Evolutionary conservation across 64 coral and sea anemone genomes (phyloP).

Genomic region (Platygyra sinensis): DNA sequence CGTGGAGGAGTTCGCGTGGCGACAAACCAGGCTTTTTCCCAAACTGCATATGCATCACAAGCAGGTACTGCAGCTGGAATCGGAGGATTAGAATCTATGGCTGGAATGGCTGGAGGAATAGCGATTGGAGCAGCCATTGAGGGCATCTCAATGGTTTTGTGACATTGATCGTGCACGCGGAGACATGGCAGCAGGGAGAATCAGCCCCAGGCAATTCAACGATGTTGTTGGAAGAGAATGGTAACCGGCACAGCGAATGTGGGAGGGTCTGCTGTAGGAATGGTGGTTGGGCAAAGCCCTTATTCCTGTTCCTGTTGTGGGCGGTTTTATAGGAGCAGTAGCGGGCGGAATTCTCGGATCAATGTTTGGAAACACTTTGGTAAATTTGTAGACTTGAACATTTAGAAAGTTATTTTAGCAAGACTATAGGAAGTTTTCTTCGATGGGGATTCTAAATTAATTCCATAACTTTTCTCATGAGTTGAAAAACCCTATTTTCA

Average conservation of each 20-base stretch:
- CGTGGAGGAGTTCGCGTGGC: neutral
- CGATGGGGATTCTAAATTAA: no score
- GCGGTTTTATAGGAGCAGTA: neutral
- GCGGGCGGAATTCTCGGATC: neutral
- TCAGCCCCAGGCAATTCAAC: neutral
- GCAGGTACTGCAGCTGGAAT: neutral
- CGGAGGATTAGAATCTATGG: neutral
- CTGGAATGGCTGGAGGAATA: neutral
- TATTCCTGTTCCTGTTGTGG: conserved; percentile 42
- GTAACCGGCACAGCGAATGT: neutral
- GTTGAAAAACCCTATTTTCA: no score
- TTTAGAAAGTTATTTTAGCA: no score
- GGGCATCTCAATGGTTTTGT: neutral
- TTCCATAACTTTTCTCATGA: no score
- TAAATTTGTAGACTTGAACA: no score
- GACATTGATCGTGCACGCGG: neutral
- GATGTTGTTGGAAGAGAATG: neutral
- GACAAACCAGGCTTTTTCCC: neutral
- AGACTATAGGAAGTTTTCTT: no score
- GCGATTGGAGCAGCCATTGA: neutral
- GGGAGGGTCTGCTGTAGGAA: neutral
- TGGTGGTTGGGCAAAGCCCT: conserved; percentile 1
- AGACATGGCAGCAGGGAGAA: neutral
- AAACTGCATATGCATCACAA: neutral
- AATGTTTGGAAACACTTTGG: neutral